phyloP scores from a whole-genome alignment of 92 coral and sea anemone genomes.

The Heliopora coerulea region DNA sequence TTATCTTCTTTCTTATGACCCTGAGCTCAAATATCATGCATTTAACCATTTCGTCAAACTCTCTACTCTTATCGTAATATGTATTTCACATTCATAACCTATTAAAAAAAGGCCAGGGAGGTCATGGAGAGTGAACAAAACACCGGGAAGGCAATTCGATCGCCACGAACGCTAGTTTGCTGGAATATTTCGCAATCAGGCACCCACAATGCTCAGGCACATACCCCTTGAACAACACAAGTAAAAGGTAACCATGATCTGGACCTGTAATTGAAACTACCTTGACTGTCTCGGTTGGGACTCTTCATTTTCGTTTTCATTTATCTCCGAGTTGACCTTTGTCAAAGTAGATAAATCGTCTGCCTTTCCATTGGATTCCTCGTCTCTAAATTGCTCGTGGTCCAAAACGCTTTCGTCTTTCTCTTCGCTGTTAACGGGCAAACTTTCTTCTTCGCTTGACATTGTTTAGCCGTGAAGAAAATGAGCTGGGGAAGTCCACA shows the following conservation, averaged over 20 bases:
- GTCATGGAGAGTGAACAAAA: not conserved
- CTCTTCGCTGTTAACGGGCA: not conserved
- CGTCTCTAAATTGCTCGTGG: not conserved
- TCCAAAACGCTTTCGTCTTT: not conserved
- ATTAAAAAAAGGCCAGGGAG: not conserved
- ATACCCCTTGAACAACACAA: not conserved
- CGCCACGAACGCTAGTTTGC: not conserved
- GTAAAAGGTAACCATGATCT: not conserved
- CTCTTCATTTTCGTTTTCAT: not conserved
- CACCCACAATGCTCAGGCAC: not conserved
- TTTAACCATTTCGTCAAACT: not conserved
- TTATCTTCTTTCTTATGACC: not conserved
- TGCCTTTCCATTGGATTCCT: not conserved
- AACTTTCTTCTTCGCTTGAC: constrained; percentile 30
- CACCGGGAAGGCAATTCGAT: not conserved
- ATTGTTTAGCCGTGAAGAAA: constrained; percentile 14
- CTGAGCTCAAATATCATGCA: too few species aligned
- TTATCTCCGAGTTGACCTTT: constrained; percentile 1
- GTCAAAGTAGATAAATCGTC: constrained; percentile 10
- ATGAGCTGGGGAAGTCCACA: not conserved
- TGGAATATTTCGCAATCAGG: not conserved
- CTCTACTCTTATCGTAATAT: not conserved
- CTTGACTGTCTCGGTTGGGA: constrained; percentile 5
- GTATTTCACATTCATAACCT: not conserved
- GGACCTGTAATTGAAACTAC: constrained; percentile 11